phyloP scores from a whole-genome alignment of 1,140 invertebrate species.

The Odontomachus brunneus region DNA sequence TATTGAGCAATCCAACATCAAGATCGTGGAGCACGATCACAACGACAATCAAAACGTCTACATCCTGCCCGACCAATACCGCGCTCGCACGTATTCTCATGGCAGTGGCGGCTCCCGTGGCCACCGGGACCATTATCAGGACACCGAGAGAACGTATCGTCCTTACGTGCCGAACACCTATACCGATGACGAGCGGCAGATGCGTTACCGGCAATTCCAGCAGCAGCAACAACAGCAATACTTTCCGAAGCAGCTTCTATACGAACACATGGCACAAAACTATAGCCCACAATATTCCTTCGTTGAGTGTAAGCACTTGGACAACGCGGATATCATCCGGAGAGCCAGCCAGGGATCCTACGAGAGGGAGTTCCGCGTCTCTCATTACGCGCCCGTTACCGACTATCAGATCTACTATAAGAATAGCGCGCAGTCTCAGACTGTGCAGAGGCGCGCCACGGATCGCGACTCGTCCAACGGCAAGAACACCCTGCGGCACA shows the following conservation, averaged over 20 bases:
- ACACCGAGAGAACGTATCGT: slow-evolving; percentile 77
- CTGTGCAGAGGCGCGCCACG: slow-evolving; percentile 52
- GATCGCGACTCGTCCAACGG: slow-evolving; percentile 49
- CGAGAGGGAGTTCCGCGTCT: slow-evolving; percentile 73
- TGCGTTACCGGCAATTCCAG: slow-evolving; percentile 75
- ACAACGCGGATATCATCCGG: slow-evolving; percentile 72
- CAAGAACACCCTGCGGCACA: slow-evolving; percentile 59
- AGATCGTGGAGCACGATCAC: slow-evolving; percentile 79
- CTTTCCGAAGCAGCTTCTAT: slow-evolving; percentile 53
- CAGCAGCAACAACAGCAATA: slow-evolving; percentile 62
- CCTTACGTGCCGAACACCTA: slow-evolving; percentile 78
- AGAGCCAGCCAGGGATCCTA: slow-evolving; percentile 69
- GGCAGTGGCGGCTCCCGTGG: slow-evolving; percentile 71
- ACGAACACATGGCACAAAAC: slow-evolving; percentile 64
- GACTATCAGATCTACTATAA: slow-evolving; percentile 72
- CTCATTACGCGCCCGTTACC: slow-evolving; percentile 67
- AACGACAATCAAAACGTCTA: slow-evolving; percentile 83
- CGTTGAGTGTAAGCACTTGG: slow-evolving; percentile 72
- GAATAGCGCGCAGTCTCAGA: slow-evolving; percentile 62
- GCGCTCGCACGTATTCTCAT: slow-evolving; percentile 81
- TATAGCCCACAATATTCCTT: slow-evolving; percentile 55
- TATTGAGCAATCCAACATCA: slow-evolving; percentile 72
- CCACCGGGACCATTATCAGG: slow-evolving; percentile 74
- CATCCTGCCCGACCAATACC: slow-evolving; percentile 81
- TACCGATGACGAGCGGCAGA: slow-evolving; percentile 79